A percentile compares a stretch with the other conserved stretches of the same genome.
Evolutionary conservation across 2,888 invertebrate species (phyloP).

Genomic region (Perdita meconis): DNA sequence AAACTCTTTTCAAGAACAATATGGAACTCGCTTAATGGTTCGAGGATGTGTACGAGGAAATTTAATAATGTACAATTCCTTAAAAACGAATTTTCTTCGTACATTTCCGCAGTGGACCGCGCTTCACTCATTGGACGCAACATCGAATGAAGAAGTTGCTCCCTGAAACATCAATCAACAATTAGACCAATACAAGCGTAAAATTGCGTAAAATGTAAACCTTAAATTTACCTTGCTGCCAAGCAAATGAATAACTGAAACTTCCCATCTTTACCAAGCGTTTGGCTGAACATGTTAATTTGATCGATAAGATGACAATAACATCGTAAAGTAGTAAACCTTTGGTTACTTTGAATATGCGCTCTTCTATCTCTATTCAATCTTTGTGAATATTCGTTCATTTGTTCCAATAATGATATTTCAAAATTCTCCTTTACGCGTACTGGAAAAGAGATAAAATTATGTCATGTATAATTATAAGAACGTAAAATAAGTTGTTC

Average conservation of each 20-base stretch:
- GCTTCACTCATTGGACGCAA: slow-evolving; percentile 95
- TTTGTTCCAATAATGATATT: slow-evolving; percentile 88
- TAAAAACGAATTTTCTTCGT: slow-evolving; percentile 97
- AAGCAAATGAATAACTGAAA: slow-evolving; percentile 98
- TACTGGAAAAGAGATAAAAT: slow-evolving; percentile 84
- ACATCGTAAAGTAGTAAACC: slow-evolving; percentile 90
- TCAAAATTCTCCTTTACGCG: slow-evolving; percentile 93
- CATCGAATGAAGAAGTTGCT: slow-evolving; percentile 95
- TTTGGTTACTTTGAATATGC: slow-evolving; percentile 78
- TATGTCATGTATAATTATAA: not conserved
- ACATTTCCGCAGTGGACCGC: slow-evolving; percentile 96
- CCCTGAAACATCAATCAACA: slow-evolving; percentile 85
- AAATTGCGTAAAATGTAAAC: not conserved
- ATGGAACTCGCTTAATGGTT: slow-evolving; percentile 95
- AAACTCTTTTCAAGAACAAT: slow-evolving; percentile 94
- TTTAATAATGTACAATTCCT: slow-evolving; percentile 93
- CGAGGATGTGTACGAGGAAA: slow-evolving; percentile 95
- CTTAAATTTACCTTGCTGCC: slow-evolving; percentile 90
- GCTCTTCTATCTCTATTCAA: slow-evolving; percentile 77
- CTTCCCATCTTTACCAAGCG: slow-evolving; percentile 98
- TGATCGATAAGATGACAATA: slow-evolving; percentile 96
- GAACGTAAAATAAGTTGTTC: no score
- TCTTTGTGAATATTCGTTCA: slow-evolving; percentile 82
- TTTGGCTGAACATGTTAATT: slow-evolving; percentile 92
- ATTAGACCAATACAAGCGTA: not conserved